A percentile compares a stretch with the other conserved stretches of the same genome.
Conservation (phyloP, 92 coral and sea anemone genomes). For the Ricordea florida region DNA sequence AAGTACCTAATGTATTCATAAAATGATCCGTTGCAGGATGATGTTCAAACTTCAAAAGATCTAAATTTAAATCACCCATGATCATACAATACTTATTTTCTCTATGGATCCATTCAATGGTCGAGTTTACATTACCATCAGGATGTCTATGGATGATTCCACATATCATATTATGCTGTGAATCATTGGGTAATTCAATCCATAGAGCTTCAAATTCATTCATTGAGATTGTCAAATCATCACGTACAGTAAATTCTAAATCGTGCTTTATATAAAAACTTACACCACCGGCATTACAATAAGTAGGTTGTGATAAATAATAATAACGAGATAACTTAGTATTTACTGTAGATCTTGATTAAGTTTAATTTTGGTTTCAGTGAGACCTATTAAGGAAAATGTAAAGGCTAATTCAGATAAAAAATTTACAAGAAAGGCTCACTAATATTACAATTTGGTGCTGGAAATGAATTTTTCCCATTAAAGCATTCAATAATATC, state of each 20-base stretch:
- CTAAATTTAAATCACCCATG: too few species aligned
- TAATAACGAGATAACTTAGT: constrained; percentile 25
- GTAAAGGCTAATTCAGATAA: constrained; percentile 34
- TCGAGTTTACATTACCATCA: constrained; percentile 16
- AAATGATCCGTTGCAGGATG: constrained; percentile 27
- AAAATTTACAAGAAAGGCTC: constrained; percentile 15
- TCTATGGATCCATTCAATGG: constrained; percentile 33
- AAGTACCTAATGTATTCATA: constrained; percentile 22
- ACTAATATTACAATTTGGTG: constrained; percentile 21
- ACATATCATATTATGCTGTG: constrained; percentile 4
- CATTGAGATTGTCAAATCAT: constrained; percentile 12
- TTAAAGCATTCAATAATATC: constrained; percentile 36
- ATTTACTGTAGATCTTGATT: constrained; percentile 9
- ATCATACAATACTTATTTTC: constrained; percentile 1
- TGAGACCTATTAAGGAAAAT: constrained; percentile 53
- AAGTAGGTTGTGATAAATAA: constrained; percentile 22
- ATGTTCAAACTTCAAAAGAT: too few species aligned
- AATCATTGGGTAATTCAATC: constrained; percentile 29
- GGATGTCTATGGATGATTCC: constrained; percentile 52
- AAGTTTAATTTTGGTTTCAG: constrained; percentile 43
- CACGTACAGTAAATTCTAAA: constrained; percentile 10
- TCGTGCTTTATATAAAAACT: constrained; percentile 20
- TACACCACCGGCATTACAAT: constrained; percentile 43
- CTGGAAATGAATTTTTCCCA: constrained; percentile 14
- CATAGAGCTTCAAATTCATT: constrained; percentile 42